phyloP scores from a whole-genome alignment of 2,113 vertebrate genomes.

The Limnothrissa miodon region DNA sequence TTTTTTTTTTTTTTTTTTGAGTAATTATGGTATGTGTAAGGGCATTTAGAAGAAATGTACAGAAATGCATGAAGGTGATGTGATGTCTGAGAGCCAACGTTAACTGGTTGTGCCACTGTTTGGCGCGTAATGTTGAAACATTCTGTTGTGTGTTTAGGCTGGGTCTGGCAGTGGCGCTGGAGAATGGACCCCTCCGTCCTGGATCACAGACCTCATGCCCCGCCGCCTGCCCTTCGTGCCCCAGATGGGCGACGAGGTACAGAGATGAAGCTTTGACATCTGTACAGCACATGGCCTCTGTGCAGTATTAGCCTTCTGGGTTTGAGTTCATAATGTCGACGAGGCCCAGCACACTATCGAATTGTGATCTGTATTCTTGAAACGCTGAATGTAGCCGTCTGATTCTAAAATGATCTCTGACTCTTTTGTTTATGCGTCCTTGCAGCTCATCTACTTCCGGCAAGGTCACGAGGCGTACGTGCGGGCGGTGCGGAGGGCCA shows the following conservation, averaged over 20 bases:
- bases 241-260: conserved; percentile 97
- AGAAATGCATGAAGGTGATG: not conserved
- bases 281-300: not conserved
- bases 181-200: conserved; percentile 89
- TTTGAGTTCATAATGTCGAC: no score
- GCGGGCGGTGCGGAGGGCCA: conserved; percentile 90
- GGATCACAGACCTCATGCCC: conserved; percentile 93
- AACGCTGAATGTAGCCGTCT: no score
- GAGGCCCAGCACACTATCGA: not conserved
- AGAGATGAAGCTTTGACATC: not conserved
- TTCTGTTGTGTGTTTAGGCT: conserved; percentile 29
- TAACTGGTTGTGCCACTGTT: not conserved
- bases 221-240: conserved; percentile 92
- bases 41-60: not conserved
- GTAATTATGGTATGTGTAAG: no score
- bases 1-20: no score
- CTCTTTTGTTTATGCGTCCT: conserved; percentile 44
- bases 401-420: not conserved
- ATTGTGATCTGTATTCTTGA: not conserved
- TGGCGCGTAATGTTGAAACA: not conserved
- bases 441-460: conserved; percentile 93
- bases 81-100: not conserved
- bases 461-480: conserved; percentile 98
- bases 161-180: conserved; percentile 83
- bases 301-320: not conserved